A percentile compares a stretch with the other conserved stretches of the same genome.
Evolutionary conservation across 2,797 vertebrate genomes (phyloP).

Genomic region (Menidia menidia): DNA sequence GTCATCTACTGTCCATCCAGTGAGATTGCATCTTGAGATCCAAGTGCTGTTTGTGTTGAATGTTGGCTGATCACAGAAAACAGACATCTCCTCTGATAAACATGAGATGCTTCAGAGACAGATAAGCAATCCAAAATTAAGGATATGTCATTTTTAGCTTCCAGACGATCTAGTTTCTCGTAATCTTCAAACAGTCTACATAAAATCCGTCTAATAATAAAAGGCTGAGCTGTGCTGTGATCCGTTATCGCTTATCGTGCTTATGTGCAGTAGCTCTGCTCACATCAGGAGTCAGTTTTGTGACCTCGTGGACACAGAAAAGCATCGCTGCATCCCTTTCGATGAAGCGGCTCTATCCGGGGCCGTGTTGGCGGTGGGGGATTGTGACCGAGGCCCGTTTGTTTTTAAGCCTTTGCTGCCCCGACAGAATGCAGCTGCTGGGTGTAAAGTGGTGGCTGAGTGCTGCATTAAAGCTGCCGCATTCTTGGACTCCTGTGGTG

Average conservation of each 20-base stretch:
- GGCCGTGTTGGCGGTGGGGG: neutral
- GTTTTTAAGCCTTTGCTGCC: constrained; percentile 3
- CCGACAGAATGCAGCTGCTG: constrained; percentile 7
- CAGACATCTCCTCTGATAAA: too few relatives aligned
- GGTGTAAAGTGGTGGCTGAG: neutral
- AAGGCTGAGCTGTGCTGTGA: neutral
- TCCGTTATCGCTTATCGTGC: neutral
- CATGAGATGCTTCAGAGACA: too few relatives aligned
- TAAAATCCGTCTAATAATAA: too few relatives aligned
- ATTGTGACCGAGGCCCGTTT: neutral
- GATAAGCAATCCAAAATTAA: too few relatives aligned
- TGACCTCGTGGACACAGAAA: neutral
- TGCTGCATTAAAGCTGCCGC: neutral
- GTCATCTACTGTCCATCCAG: too few relatives aligned
- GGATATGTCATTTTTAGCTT: too few relatives aligned
- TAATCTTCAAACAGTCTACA: too few relatives aligned
- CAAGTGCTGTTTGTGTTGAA: too few relatives aligned
- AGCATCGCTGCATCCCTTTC: neutral
- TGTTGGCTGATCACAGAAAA: too few relatives aligned
- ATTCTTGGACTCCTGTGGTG: neutral
- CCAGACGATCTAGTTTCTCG: too few relatives aligned
- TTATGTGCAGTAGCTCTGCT: too few relatives aligned
- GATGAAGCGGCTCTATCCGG: neutral
- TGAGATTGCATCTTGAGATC: too few relatives aligned
- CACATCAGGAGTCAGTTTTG: neutral